These are phyloP conservation scores for Epizoanthus rinbou DNA, from an alignment of 92 coral and sea anemone genomes.

Conservation along the genomic window DNA sequence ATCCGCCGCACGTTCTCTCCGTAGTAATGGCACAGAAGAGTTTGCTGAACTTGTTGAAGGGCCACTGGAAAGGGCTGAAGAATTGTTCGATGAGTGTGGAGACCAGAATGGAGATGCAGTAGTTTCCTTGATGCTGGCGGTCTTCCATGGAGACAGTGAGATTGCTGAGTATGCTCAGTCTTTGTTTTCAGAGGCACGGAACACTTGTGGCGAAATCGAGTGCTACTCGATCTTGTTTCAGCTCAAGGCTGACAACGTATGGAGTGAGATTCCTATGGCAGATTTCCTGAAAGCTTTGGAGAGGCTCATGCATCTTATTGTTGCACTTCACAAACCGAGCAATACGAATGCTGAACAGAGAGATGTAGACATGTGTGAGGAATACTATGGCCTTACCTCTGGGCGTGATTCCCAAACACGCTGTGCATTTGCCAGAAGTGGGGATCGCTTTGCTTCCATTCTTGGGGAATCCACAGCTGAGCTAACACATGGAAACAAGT, in stretches of 20 bases:
- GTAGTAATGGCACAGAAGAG: constrained; percentile 25
- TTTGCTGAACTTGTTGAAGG: constrained; percentile 56
- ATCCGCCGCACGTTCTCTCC: constrained; percentile 60
- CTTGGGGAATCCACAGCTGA: constrained; percentile 8
- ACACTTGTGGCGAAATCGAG: constrained; percentile 62
- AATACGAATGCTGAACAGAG: constrained; percentile 58
- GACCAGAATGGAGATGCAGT: constrained; percentile 65
- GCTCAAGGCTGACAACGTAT: constrained; percentile 33
- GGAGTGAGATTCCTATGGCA: constrained; percentile 21
- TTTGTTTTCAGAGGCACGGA: constrained; percentile 47
- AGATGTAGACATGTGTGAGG: constrained; percentile 66
- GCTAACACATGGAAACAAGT: constrained; percentile 43
- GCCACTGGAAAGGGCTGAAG: constrained; percentile 58
- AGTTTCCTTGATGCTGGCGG: constrained; percentile 52
- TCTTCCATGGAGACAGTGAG: constrained; percentile 26
- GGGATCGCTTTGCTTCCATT: constrained; percentile 47
- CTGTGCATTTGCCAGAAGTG: constrained; percentile 57
- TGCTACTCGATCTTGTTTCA: constrained; percentile 52
- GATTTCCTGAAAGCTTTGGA: constrained; percentile 42
- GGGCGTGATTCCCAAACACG: constrained; percentile 55
- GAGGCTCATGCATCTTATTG: constrained; percentile 48
- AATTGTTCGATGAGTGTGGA: constrained; percentile 52
- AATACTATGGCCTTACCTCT: constrained; percentile 61
- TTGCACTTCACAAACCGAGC: constrained; percentile 65
- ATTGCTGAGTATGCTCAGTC: constrained; percentile 60